Base-by-base conservation (phyloP, 2,888 invertebrate species). In the Synanthedon andrenaeformis region DNA sequence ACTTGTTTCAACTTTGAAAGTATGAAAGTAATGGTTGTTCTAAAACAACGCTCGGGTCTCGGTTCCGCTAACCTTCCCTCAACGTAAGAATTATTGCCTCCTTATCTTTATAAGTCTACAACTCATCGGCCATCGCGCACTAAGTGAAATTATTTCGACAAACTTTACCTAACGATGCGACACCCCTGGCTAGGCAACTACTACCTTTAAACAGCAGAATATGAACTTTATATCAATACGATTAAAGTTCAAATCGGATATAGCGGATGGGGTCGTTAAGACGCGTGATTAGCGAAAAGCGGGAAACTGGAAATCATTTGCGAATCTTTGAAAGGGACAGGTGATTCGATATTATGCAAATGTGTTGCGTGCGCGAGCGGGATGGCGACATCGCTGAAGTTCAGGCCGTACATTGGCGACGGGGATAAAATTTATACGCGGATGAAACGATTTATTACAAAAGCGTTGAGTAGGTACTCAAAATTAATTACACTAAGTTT, bases 391-490 rank as follows among this genome's bases (percentile, higher is more conserved):
- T 57, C 61, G 64, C 70, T 73, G 74, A 76, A 75, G 77, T 82
- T 83, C 77, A 75, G 74, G 68, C 66, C 62, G 66, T 17, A 49
- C 23, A 49, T 13, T 49, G 17, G 23, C 35, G 70, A 66, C 60
- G 58, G 64, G 73, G 79, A 78, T 79, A 78, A 81, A 82, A 84
- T 83, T 76, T 83, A 81, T 82, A 76, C 74, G 71, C 74, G 79
- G 83, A 84, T 84, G 81, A 83, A 84, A 83, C 84, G 86, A 87
- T 86, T 87, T 87, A 87, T 87, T 82, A 85, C 85, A 79, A 81
- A 83, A 84, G 83, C 87, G 84, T 82, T 81, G 87, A 86, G 82
- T 79, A 78, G 79, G 79, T 82, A 80, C 84, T 84, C 69, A 75
- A 83, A 85, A 86, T 87, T 87, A 87, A 87, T 87, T 72, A 71